Conservation (phyloP, 2,888 invertebrate species). For the Dioctria rufipes region DNA sequence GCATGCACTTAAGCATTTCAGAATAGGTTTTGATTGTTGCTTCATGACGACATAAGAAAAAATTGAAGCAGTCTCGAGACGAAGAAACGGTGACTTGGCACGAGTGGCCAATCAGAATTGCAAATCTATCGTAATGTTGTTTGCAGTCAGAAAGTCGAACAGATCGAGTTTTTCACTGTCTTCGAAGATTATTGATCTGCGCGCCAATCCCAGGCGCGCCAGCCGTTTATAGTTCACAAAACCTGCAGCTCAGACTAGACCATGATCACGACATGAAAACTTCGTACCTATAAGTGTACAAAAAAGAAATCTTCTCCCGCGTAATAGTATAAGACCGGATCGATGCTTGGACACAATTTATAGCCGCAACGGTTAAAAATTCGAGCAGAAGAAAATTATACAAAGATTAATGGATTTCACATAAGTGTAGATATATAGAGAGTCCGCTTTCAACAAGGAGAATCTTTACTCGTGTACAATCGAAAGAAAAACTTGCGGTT, state of each 20-base stretch:
- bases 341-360: slow-evolving; percentile 1
- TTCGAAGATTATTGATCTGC: slow-evolving; percentile 6
- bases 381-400: not conserved
- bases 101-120: slow-evolving; percentile 12
- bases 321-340: not conserved
- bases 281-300: not conserved
- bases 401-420: slow-evolving; percentile 17
- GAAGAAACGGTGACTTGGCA: not conserved
- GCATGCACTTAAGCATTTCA: not conserved
- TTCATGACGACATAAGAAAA: not conserved
- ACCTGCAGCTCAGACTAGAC: not conserved
- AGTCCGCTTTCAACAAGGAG: not conserved
- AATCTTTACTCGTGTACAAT: not conserved
- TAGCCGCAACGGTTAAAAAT: slow-evolving; percentile 4
- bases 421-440: too few species aligned
- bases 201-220: not conserved
- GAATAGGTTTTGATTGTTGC: not conserved
- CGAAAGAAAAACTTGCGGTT: not conserved
- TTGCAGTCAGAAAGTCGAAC: not conserved
- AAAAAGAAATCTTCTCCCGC: not conserved
- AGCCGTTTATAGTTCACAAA: not conserved
- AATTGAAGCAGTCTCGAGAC: not conserved
- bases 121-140: slow-evolving; percentile 1
- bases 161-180: slow-evolving; percentile 6
- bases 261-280: not conserved